phyloP scores from a whole-genome alignment of 2,888 invertebrate species.

The Furcula furcula region DNA sequence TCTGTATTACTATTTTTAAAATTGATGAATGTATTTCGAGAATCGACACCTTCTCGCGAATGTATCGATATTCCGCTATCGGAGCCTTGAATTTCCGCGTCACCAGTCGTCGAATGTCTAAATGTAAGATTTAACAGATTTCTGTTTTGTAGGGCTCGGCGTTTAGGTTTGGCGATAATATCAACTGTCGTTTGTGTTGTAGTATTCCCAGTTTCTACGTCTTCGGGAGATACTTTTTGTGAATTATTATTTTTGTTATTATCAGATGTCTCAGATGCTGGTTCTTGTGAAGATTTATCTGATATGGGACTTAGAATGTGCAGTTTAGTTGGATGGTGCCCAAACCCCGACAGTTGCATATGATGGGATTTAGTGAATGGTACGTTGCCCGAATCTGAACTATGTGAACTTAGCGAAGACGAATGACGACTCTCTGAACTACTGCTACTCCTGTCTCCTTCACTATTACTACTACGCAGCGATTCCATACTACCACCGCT shows the following conservation, averaged over 20 bases:
- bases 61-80: conserved; percentile 95
- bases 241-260: conserved; percentile 90
- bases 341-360: conserved; percentile 85
- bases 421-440: conserved; percentile 93
- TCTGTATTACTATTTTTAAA: conserved; percentile 82
- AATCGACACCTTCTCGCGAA: conserved; percentile 90
- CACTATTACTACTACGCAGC: conserved; percentile 92
- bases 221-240: conserved; percentile 89
- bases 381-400: conserved; percentile 89
- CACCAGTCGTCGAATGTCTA: conserved; percentile 83
- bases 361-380: conserved; percentile 82
- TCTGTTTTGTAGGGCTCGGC: conserved; percentile 88
- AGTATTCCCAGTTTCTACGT: conserved; percentile 67
- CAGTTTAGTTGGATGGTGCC: conserved; percentile 88
- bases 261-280: conserved; percentile 90
- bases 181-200: conserved; percentile 74
- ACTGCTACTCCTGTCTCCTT: conserved; percentile 92
- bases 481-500: conserved; percentile 95
- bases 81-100: conserved; percentile 91
- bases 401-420: conserved; percentile 92
- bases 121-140: conserved; percentile 86
- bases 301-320: conserved; percentile 95
- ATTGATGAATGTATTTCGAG: conserved; percentile 82
- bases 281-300: conserved; percentile 94
- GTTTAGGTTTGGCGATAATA: conserved; percentile 81